Evolutionary conservation across 2,888 invertebrate genomes (phyloP).

Genomic region (Mimumesa dahlbomi): DNA sequence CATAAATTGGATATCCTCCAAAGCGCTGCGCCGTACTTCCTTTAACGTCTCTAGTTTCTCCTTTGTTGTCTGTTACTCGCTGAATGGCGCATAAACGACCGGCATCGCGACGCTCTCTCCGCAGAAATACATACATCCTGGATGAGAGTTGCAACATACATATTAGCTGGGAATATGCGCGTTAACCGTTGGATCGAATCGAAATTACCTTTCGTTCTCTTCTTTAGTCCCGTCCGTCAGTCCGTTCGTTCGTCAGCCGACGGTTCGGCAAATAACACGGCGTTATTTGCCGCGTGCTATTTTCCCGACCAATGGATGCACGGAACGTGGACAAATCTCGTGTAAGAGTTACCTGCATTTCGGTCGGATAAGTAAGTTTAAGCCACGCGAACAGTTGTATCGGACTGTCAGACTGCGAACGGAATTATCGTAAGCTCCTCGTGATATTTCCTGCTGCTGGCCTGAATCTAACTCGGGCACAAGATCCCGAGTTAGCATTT

Average conservation of each 20-base stretch:
- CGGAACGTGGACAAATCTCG: too few relatives aligned
- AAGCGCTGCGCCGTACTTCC: conserved; percentile 8
- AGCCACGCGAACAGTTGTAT: conserved; percentile 18
- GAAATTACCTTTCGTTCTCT: conserved; percentile 4
- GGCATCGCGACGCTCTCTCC: conserved; percentile 6
- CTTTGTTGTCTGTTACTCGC: background rate
- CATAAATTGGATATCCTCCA: background rate
- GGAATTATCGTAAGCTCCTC: conserved; percentile 29
- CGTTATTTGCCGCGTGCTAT: too few relatives aligned
- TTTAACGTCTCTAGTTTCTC: background rate
- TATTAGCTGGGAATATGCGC: conserved; percentile 30
- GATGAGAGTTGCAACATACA: conserved; percentile 17
- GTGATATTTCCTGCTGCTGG: conserved; percentile 18
- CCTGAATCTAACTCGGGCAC: background rate
- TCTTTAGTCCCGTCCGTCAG: too few relatives aligned
- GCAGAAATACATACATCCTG: conserved; percentile 4
- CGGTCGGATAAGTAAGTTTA: background rate
- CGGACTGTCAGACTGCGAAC: conserved; percentile 12
- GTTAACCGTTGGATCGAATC: conserved; percentile 28
- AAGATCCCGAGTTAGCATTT: background rate
- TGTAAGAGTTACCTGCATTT: background rate
- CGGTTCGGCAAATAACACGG: too few relatives aligned
- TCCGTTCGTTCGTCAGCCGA: too few relatives aligned
- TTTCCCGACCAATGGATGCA: too few relatives aligned
- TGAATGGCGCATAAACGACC: conserved; percentile 9